Evolutionary conservation across 2,113 vertebrate species (phyloP), one percentile per base, ranked within the genome.

Genomic region (Trinectes maculatus): DNA sequence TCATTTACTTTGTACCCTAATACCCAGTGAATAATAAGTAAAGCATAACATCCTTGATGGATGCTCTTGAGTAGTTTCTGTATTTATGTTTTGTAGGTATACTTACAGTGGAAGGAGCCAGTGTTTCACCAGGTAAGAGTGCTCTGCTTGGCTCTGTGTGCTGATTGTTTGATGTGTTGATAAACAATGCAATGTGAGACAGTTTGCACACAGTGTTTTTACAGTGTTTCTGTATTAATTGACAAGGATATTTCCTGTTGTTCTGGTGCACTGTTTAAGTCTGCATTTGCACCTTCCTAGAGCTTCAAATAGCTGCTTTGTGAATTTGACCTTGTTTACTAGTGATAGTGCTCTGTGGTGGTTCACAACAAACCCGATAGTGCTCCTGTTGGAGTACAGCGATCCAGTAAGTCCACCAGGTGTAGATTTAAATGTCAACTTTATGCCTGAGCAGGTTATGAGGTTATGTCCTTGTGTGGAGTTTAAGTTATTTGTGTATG

Each of bases 121-220:
- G 87, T 99, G 40, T 99, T 99, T 83, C 98, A 99, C 88, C 98
- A 99, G 95, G 98, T 99, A 90, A 93, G 77, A 36, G 61, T 29
- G 19, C 22, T 63, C 8, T 34, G 19, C n/a, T 42, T 40, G 39
- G 1, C 33, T 61, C 47, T 40, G n/a, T 5, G 46, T 18, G 29
- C 55, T 74, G 44, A n/a, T 25, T 86, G 75, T 89, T 87, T 87
- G 74, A 71, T 33, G 9, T 85, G n/a, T n/a, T n/a, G n/a, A n/a
- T 31, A 31, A 31, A 8, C 29, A 4, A 31, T 31, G 29, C 4
- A 31, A 31, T 8, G 29, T 8, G 4, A 31, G 29, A 31, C 29
- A 31, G 29, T 31, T 4, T 31, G 29, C 29, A 8, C 29, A 31
- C 29, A 31, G n/a, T n/a, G n/a, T n/a, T n/a, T n/a, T n/a, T n/a